Conservation (phyloP, 2,113 vertebrate species). For the Rhadina sibilatrix region DNA sequence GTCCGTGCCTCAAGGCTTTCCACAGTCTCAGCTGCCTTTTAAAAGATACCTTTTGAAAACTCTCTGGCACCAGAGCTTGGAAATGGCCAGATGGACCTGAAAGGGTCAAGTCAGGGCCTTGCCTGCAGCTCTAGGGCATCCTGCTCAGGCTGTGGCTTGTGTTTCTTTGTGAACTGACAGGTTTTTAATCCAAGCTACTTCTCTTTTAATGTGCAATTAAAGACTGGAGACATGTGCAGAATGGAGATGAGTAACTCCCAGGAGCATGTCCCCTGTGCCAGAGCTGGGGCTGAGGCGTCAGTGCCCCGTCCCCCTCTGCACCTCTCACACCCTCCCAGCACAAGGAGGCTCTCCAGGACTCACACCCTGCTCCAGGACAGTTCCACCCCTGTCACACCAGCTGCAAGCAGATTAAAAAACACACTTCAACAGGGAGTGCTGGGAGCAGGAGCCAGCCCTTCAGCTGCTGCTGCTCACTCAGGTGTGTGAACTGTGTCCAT, state of each 20-base stretch:
- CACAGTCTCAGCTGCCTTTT: background rate
- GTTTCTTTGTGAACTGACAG: background rate
- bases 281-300: background rate
- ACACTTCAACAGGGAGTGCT: background rate
- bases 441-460: background rate
- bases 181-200: background rate
- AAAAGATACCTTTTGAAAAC: background rate
- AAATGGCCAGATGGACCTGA: background rate
- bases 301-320: background rate
- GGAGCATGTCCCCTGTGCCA: background rate
- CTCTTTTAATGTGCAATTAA: background rate
- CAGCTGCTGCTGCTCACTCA: fast-evolving
- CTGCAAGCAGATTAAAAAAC: background rate
- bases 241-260: background rate
- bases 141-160: background rate
- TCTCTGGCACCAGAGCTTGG: background rate
- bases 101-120: background rate
- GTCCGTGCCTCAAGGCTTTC: background rate
- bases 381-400: fast-evolving
- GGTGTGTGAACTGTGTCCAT: background rate
- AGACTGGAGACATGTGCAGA: background rate
- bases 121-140: background rate
- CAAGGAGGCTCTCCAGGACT: fast-evolving
- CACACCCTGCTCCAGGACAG: background rate
- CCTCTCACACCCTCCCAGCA: background rate